Conservation (phyloP, 2,888 invertebrate genomes). For the Drosophila mulleri region DNA sequence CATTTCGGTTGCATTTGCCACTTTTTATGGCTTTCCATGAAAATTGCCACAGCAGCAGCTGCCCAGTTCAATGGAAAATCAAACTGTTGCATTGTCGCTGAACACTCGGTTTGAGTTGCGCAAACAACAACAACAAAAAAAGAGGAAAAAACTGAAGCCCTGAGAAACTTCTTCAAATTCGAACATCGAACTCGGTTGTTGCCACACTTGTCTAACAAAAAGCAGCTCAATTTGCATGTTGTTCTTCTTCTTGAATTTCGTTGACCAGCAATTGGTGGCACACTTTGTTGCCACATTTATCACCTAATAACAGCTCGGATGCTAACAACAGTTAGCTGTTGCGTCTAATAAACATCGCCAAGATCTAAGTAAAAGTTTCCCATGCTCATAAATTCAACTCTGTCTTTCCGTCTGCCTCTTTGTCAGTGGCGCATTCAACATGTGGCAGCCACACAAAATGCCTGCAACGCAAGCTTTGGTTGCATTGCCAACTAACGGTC, state of each 20-base stretch:
- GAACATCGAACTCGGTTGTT: constrained; percentile 5
- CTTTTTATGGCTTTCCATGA: constrained; percentile 77
- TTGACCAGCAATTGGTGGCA: constrained; percentile 26
- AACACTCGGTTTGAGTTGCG: constrained; percentile 50
- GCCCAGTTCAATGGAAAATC: constrained; percentile 68
- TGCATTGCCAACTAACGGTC: constrained; percentile 27
- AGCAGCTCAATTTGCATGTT: constrained; percentile 18
- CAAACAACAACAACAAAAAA: constrained; percentile 31
- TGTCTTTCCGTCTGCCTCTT: not conserved
- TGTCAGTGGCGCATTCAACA: constrained; percentile 17
- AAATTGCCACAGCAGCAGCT: constrained; percentile 58
- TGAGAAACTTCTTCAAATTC: constrained; percentile 33
- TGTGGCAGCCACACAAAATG: constrained; percentile 16
- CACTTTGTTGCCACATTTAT: constrained; percentile 34
- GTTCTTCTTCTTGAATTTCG: constrained; percentile 1
- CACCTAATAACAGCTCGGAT: constrained; percentile 15
- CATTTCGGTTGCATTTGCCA: constrained; percentile 41
- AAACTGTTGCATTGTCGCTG: constrained; percentile 65
- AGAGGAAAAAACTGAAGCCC: constrained; percentile 5
- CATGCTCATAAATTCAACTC: constrained; percentile 32
- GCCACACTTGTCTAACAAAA: not conserved
- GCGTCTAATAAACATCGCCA: constrained; percentile 19
- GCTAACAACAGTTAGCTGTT: constrained; percentile 36
- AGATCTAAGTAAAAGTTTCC: constrained; percentile 40
- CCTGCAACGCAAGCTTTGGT: constrained; percentile 19